Evolutionary conservation across 1,140 invertebrate genomes (phyloP).

Genomic region (Lucilia sericata): DNA sequence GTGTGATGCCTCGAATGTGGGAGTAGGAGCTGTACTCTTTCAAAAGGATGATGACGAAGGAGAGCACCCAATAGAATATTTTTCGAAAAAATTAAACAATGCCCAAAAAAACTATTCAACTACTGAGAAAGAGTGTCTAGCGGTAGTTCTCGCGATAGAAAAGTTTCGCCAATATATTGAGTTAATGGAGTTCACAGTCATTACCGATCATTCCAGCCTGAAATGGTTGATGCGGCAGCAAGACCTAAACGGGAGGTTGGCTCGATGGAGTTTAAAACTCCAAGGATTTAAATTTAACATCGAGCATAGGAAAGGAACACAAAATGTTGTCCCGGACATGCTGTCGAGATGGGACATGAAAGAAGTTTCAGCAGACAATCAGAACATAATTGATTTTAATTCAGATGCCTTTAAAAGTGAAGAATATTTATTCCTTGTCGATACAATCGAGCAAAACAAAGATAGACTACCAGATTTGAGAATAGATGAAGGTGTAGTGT

Average conservation of each 20-base stretch:
- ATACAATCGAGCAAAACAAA: not conserved
- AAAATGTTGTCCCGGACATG: not conserved
- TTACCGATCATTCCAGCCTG: constrained; percentile 52
- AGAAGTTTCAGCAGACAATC: not conserved
- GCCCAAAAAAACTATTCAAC: not conserved
- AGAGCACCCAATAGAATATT: constrained; percentile 38
- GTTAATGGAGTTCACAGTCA: constrained; percentile 62
- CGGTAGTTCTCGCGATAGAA: constrained; percentile 57
- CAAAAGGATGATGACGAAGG: constrained; percentile 55
- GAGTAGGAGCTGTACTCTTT: constrained; percentile 60
- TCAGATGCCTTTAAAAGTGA: not conserved
- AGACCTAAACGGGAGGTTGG: not conserved
- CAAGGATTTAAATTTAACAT: not conserved
- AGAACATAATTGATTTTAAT: not conserved
- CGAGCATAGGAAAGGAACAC: not conserved
- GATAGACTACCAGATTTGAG: not conserved
- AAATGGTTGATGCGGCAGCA: not conserved
- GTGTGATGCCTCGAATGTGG: constrained; percentile 20
- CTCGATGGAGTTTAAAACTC: not conserved
- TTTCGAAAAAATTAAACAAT: not conserved
- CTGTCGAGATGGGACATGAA: not conserved
- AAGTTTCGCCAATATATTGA: constrained; percentile 67
- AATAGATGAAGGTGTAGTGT: not conserved
- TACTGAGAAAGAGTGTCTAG: constrained; percentile 28
- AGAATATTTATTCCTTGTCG: not conserved